Evolutionary conservation across 2,888 invertebrate species (phyloP), one percentile per base, ranked within the genome.

Genomic region (Polia nebulosa): DNA sequence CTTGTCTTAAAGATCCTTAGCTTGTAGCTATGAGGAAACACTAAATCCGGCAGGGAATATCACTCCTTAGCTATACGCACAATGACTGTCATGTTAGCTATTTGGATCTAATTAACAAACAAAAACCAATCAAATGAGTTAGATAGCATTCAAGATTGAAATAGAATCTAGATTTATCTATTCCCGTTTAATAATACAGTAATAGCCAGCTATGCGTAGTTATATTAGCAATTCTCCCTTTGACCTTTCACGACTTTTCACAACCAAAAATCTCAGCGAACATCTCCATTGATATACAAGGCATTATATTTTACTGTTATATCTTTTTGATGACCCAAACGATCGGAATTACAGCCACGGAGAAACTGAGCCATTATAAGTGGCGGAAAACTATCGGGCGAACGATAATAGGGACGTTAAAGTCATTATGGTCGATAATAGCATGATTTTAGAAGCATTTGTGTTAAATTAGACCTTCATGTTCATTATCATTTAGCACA

Each of bases 271-370:
- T 22, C 36, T 58, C 20, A 39, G 32, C n/a, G 15, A 60, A 25
- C 39, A 53, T 61, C 52, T 45, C 47, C 29, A 76, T 71, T 71
- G 32, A 71, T 59, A 32, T 62, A 47, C 47, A 32, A 56, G 45
- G 7, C 66, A 53, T 81, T 36, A 71, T 55, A 73, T 69, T 73
- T 77, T 39, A 81, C 36, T 66, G 34, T 80, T 63, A 82, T 72
- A 64, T 65, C 62, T 72, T 82, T 82, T 61, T 75, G 68, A 83
- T 78, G 75, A 47, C 61, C 61, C 22, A 47, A 68, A 78, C 61
- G 72, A 78, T 68, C 59, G 22, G 57, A 69, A 71, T 80, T 51
- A 72, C 56, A 41, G 53, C 45, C 53, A 44, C 67, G 25, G 29
- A 61, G 53, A 61, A 66, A 69, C 55, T 55, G 51, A 22, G 59